phyloP scores from a whole-genome alignment of 2,797 vertebrate genomes.

The Furcifer pardalis region DNA sequence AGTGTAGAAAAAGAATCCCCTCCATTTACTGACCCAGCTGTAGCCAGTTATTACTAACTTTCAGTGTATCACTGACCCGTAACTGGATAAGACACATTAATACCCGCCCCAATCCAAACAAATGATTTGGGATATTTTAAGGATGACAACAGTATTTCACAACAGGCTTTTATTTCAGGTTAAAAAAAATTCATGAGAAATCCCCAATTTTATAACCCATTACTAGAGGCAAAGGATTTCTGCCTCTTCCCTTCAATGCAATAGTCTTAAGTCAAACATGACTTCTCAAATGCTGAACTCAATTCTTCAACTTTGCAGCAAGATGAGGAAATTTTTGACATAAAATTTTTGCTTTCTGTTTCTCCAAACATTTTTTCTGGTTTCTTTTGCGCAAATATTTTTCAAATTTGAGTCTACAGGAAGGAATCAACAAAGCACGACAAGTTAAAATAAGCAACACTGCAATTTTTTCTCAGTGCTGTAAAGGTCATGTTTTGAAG shows the following conservation, averaged over 20 bases:
- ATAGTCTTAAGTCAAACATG: background rate
- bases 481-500: background rate
- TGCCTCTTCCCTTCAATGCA: background rate
- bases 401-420: conserved; percentile 68
- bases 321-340: conserved; percentile 78
- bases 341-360: conserved; percentile 67
- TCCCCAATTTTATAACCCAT: background rate
- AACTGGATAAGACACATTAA: no score
- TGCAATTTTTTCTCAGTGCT: background rate
- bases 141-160: background rate
- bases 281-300: background rate
- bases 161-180: conserved; percentile 1
- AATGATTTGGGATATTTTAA: background rate
- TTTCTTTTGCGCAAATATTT: conserved; percentile 71
- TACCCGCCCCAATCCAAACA: background rate
- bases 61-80: no score
- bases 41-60: no score
- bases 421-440: background rate
- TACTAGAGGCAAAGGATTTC: background rate
- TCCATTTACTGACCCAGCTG: no score
- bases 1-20: no score
- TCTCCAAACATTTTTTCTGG: conserved; percentile 71
- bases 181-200: no score
- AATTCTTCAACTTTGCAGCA: conserved; percentile 58
- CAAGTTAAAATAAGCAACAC: background rate